Percentiles rank a stretch among this genome's conserved stretches.
phyloP scores from a whole-genome alignment of 2,113 vertebrate species.

The Poecile atricapillus region DNA sequence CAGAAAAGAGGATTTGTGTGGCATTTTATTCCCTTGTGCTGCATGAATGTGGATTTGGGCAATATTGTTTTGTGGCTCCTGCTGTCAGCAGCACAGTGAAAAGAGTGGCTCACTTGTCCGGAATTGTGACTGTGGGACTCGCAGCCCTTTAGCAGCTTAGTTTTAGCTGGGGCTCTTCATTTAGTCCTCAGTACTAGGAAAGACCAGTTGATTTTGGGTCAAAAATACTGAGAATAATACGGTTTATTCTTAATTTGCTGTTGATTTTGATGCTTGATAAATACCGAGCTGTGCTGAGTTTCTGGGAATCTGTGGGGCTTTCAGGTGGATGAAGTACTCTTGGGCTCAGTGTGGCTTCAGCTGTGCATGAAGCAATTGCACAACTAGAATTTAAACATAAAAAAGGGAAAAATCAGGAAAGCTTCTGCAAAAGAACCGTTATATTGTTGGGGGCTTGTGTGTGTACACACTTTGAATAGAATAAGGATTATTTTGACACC shows the following conservation, averaged over 20 bases:
- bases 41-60: constrained; percentile 39
- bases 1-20: constrained; percentile 64
- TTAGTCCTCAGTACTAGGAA: background rate
- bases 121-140: background rate
- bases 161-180: background rate
- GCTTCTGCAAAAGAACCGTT: background rate
- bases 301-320: background rate
- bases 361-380: background rate
- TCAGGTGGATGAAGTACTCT: background rate
- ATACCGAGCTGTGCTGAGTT: accelerated
- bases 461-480: background rate
- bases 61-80: constrained; percentile 26
- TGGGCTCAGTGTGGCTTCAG: background rate
- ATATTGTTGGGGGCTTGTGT: background rate
- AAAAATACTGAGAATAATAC: background rate
- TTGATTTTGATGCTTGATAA: background rate
- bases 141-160: background rate
- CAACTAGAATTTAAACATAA: background rate
- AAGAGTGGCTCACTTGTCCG: constrained; percentile 39
- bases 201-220: background rate
- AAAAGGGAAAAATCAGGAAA: constrained; percentile 16
- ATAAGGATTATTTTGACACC: background rate
- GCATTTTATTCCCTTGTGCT: constrained; percentile 48
- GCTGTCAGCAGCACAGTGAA: constrained; percentile 38
- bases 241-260: background rate